Evolutionary conservation across 2,888 invertebrate species (phyloP).

Genomic region (Amblyjoppa proteus): DNA sequence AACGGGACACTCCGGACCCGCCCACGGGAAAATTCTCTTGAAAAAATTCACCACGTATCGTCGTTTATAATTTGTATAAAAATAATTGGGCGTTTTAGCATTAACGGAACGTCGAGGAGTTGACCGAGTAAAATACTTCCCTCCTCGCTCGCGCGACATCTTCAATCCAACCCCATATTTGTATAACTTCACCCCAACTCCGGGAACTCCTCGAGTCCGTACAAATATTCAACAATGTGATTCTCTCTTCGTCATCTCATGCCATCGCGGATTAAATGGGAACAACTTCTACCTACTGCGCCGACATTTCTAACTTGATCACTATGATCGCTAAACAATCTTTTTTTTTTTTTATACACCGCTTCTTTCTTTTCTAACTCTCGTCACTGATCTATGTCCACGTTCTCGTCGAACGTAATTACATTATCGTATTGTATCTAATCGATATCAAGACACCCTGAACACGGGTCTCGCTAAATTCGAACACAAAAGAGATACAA

Average conservation of each 20-base stretch:
- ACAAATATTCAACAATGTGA: constrained; percentile 79
- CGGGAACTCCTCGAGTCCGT: constrained; percentile 70
- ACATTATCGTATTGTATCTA: constrained; percentile 15
- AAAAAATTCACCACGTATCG: constrained; percentile 58
- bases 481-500: background rate
- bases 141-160: background rate
- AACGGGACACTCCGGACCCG: constrained; percentile 11
- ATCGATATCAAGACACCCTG: constrained; percentile 16
- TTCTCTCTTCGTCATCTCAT: constrained; percentile 37
- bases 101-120: constrained; percentile 73
- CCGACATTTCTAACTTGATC: constrained; percentile 33
- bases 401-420: constrained; percentile 19
- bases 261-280: constrained; percentile 53
- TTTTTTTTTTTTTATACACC: constrained; percentile 41
- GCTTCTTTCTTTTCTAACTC: constrained; percentile 29
- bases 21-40: constrained; percentile 38
- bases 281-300: constrained; percentile 64
- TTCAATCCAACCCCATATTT: background rate
- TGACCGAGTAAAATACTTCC: constrained; percentile 5
- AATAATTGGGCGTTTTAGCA: constrained; percentile 81
- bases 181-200: constrained; percentile 11
- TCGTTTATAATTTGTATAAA: constrained; percentile 81
- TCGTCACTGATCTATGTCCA: constrained; percentile 41
- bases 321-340: constrained; percentile 14
- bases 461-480: constrained; percentile 18